A percentile compares a stretch with the other conserved stretches of the same genome.
phyloP scores from a whole-genome alignment of 2,113 vertebrate species.

The Nematolebias whitei region DNA sequence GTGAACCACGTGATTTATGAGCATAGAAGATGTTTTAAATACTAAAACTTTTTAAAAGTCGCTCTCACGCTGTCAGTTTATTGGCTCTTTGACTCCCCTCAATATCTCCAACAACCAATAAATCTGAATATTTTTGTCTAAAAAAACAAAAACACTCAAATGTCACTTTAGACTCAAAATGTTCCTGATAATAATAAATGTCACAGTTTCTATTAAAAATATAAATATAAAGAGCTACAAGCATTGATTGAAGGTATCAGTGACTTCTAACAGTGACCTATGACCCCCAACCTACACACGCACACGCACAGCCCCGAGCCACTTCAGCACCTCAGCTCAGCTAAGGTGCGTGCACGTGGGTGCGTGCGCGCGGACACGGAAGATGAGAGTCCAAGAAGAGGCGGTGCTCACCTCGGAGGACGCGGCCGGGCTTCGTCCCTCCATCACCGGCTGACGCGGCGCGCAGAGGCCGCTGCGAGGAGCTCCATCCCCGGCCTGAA shows the following conservation, averaged over 20 bases:
- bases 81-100: too few species aligned
- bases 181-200: too few species aligned
- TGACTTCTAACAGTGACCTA: conserved; percentile 3
- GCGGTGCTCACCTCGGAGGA: conserved; percentile 5
- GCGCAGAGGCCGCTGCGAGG: conserved; percentile 13
- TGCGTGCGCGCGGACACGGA: neutral
- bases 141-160: neutral
- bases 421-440: conserved; percentile 22
- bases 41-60: too few species aligned
- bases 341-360: neutral
- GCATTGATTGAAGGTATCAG: neutral
- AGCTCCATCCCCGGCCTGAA: neutral
- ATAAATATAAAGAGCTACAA: neutral
- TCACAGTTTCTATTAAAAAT: too few species aligned
- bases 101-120: too few species aligned
- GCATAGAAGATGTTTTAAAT: too few species aligned
- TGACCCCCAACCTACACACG: neutral
- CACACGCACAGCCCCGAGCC: too few species aligned
- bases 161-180: neutral
- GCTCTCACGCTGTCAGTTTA: too few species aligned
- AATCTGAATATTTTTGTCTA: too few species aligned
- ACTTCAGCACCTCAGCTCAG: too few species aligned
- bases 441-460: conserved; percentile 35
- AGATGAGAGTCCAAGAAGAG: neutral
- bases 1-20: too few species aligned